Conservation (phyloP, 2,113 vertebrate species). For the Rhabdomys dilectus region DNA sequence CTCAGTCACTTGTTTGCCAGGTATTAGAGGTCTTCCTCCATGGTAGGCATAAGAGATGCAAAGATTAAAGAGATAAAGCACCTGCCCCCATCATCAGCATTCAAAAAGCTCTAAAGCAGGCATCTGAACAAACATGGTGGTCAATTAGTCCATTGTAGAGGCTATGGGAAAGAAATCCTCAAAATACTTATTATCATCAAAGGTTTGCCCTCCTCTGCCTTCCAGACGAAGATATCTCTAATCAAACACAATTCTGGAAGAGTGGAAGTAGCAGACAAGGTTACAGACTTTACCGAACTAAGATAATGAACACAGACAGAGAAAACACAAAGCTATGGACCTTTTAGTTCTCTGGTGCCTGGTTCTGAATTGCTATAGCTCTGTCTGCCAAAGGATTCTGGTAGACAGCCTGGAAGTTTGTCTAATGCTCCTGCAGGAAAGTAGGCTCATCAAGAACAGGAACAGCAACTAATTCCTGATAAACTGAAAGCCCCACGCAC, state of each 20-base stretch:
- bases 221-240: too few relatives aligned
- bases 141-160: background rate
- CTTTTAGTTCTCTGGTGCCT: background rate
- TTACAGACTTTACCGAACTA: background rate
- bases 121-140: background rate
- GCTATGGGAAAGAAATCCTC: background rate
- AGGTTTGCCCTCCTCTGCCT: background rate
- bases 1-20: background rate
- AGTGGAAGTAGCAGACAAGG: background rate
- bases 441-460: background rate
- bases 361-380: slow-evolving; percentile 1
- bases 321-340: background rate
- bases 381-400: background rate
- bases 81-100: background rate
- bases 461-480: background rate
- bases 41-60: background rate
- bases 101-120: background rate
- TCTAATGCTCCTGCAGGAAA: rapidly evolving
- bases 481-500: background rate
- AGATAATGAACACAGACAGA: background rate
- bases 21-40: background rate
- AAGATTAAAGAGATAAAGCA: slow-evolving; percentile 27
- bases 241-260: background rate
- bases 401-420: background rate
- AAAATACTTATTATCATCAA: background rate